Evolutionary conservation across 2,113 vertebrate species (phyloP), one percentile per base, ranked within the genome.

Genomic region (Stercorarius parasiticus): DNA sequence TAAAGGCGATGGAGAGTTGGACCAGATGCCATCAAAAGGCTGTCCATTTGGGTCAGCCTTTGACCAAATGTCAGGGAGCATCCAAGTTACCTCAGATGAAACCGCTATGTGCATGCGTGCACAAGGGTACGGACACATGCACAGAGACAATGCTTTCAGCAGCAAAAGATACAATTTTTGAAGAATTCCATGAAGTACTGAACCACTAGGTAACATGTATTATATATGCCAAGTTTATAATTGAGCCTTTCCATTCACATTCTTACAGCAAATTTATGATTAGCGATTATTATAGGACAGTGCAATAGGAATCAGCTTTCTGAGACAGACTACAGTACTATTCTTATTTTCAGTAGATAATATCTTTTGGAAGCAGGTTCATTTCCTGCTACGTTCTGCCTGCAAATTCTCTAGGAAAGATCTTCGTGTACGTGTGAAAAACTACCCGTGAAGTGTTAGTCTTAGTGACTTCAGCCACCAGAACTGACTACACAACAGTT

Each of bases 101-200:
- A 58, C 32, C 5, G 1, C 38, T 53, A 1, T 0, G 1, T 8
- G 9, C 1, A 2, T 45, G 30, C 12, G 29, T 36, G 62, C 21
- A 26, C 56, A 21, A 19, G 29, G 20, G 25, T 5, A 49, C 1
- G 13, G 30, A 72, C 5, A 15, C 2, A 0, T 10, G 20, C 30
- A 18, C 26, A 36, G 23, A 77, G 17, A 25, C 26, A 50, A 64
- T 4, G 32, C 13, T 66, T 49, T 47, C 74, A 14, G 13, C 30
- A 86, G 50, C 30, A 62, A 71, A 80, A 92, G 11, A 15, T 1
- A 59, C 7, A 3, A 3, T 40, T 83, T 50, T 42, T 49, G 14
- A 90, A 38, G 27, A 86, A 11, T 45, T 76, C 23, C 8, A n/a
- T 36, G 5, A 45, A 50, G 49, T 19, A 19, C 7, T 11, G 53